A percentile compares a stretch with the other conserved stretches of the same genome.
phyloP scores from a whole-genome alignment of 1,140 invertebrate genomes.

The Brachystomella parvula region DNA sequence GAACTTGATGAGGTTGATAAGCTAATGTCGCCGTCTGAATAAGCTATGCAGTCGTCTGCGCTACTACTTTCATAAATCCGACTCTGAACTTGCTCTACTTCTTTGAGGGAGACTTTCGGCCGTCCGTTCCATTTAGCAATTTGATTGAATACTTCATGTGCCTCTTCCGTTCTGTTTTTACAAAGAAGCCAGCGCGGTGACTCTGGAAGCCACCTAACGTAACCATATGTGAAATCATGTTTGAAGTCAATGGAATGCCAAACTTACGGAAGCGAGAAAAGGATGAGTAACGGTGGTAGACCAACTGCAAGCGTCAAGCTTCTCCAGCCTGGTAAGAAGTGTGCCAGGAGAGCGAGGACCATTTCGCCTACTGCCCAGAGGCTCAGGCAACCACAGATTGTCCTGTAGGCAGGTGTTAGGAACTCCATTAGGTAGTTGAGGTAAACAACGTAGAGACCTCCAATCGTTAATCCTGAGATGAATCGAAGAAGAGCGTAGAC shows the following conservation, averaged over 20 bases:
- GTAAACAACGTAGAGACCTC: constrained; percentile 22
- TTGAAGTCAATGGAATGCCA: background rate
- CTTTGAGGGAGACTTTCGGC: background rate
- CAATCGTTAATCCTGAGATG: constrained; percentile 21
- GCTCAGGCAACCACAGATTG: constrained; percentile 22
- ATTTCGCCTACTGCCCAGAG: constrained; percentile 32
- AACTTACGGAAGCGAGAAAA: constrained; percentile 24
- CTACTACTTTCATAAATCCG: background rate
- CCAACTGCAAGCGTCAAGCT: constrained; percentile 10
- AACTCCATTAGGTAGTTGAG: constrained; percentile 29
- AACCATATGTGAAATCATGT: background rate
- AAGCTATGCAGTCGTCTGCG: background rate
- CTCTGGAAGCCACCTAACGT: constrained; percentile 14
- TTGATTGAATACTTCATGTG: constrained; percentile 10
- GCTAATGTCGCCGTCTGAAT: no score
- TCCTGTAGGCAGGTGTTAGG: constrained; percentile 22
- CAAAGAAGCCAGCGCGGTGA: constrained; percentile 25
- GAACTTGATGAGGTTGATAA: no score
- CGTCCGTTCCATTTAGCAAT: constrained; percentile 26
- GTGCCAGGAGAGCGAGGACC: constrained; percentile 20
- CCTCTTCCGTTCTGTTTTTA: constrained; percentile 24
- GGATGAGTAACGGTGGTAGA: constrained; percentile 8
- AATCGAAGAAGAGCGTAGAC: constrained; percentile 19
- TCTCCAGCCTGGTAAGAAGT: constrained; percentile 25
- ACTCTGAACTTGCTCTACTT: background rate